A percentile compares a stretch with the other conserved stretches of the same genome.
Evolutionary conservation across 2,113 vertebrate species (phyloP).

Genomic region (Falcunculus frontatus): DNA sequence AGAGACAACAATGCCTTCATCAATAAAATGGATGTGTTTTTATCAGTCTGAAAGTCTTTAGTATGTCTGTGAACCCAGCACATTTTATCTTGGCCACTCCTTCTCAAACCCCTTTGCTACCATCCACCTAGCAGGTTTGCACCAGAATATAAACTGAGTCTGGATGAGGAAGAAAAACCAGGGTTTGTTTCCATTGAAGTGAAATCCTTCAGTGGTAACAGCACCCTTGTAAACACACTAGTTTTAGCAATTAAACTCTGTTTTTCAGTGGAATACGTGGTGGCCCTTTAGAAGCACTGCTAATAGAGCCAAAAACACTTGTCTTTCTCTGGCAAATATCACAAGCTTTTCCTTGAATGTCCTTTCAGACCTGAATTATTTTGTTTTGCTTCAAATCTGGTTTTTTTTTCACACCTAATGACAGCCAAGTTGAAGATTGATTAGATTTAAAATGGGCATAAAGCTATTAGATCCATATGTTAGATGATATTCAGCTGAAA

Average conservation of each 20-base stretch:
- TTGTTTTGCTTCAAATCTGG: slow-evolving; percentile 8
- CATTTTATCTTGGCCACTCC: neutral
- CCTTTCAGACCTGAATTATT: neutral
- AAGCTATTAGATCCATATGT: slow-evolving; percentile 15
- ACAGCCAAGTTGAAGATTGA: neutral
- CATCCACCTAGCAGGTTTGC: neutral
- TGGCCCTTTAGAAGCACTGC: neutral
- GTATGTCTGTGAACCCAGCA: neutral
- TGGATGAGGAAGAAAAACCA: neutral
- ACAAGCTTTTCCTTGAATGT: neutral
- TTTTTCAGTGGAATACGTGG: neutral
- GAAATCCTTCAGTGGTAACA: neutral
- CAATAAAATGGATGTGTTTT: neutral
- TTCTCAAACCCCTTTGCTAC: neutral
- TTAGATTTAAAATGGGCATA: slow-evolving; percentile 6
- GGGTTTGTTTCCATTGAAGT: rapidly evolving
- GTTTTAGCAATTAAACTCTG: neutral
- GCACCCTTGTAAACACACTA: neutral
- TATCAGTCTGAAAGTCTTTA: neutral
- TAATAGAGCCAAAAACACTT: neutral
- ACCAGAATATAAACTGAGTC: neutral
- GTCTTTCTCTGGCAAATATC: neutral
- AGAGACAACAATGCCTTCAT: neutral
- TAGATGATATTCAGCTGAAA: slow-evolving; percentile 14
- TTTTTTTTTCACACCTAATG: neutral